Conservation (phyloP, 2,888 invertebrate genomes). For the Seira musarum region DNA sequence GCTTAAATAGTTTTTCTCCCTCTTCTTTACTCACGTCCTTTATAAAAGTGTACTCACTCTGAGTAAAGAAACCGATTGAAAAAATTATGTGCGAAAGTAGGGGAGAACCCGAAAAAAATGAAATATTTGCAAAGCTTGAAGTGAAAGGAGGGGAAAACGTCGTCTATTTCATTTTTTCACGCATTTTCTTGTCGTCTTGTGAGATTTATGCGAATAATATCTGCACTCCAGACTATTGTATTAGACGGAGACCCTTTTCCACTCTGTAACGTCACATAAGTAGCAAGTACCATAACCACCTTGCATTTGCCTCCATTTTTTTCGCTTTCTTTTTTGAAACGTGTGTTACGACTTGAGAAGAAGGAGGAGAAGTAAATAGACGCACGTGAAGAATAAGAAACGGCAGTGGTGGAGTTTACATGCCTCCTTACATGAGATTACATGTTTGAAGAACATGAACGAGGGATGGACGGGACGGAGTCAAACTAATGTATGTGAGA, state of each 20-base stretch:
- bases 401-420: conserved; percentile 43
- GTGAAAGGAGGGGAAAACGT: conserved; percentile 64
- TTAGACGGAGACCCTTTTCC: no score
- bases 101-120: conserved; percentile 48
- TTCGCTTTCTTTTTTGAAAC: no score
- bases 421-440: conserved; percentile 55
- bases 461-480: conserved; percentile 57
- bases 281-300: no score
- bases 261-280: no score
- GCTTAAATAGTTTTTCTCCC: no score
- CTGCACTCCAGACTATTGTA: conserved; percentile 62
- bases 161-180: conserved; percentile 69
- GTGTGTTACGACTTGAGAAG: conserved; percentile 20
- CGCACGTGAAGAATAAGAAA: neutral
- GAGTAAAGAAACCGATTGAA: conserved; percentile 47
- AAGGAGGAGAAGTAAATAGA: neutral
- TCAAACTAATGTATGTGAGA: conserved; percentile 61
- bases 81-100: conserved; percentile 52
- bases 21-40: neutral
- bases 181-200: conserved; percentile 66
- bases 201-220: conserved; percentile 69
- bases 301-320: no score
- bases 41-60: no score
- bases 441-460: conserved; percentile 54
- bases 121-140: conserved; percentile 63